phyloP scores from a whole-genome alignment of 2,113 vertebrate genomes.

The Ctenodactylus gundi region DNA sequence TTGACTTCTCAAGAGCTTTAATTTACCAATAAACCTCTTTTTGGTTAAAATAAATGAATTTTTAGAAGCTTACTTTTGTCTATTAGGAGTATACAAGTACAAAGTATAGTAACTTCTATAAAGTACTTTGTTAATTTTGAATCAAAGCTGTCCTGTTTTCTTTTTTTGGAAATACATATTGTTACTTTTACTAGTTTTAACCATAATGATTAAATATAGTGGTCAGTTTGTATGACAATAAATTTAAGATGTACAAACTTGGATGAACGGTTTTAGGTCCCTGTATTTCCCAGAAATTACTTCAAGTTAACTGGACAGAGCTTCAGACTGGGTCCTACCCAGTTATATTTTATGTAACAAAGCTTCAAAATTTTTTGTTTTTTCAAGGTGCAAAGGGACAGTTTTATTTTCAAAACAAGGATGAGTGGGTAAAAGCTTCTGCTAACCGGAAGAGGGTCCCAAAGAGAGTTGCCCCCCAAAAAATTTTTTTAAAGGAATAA shows the following conservation, averaged over 20 bases:
- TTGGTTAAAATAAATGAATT: too few species aligned
- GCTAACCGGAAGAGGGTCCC: too few species aligned
- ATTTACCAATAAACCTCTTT: too few species aligned
- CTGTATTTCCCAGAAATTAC: constrained; percentile 42
- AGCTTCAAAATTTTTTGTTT: not conserved
- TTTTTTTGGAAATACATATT: not conserved
- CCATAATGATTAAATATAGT: constrained; percentile 22
- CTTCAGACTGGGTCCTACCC: not conserved
- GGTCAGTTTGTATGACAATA: not conserved
- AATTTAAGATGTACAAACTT: constrained; percentile 4
- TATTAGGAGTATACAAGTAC: not conserved
- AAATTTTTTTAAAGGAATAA: not conserved
- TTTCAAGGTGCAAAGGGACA: not conserved
- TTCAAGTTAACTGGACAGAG: not conserved
- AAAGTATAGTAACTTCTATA: constrained; percentile 4
- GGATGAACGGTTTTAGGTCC: not conserved
- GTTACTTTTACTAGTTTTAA: not conserved
- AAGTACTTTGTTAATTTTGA: constrained; percentile 33
- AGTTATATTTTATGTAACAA: not conserved
- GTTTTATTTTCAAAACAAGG: too few species aligned
- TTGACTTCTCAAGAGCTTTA: too few species aligned
- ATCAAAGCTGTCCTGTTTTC: not conserved
- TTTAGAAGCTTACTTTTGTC: not conserved
- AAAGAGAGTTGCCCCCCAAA: too few species aligned
- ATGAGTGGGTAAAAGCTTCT: too few species aligned